phyloP scores from a whole-genome alignment of 2,113 vertebrate genomes.

The Desmodus rotundus region DNA sequence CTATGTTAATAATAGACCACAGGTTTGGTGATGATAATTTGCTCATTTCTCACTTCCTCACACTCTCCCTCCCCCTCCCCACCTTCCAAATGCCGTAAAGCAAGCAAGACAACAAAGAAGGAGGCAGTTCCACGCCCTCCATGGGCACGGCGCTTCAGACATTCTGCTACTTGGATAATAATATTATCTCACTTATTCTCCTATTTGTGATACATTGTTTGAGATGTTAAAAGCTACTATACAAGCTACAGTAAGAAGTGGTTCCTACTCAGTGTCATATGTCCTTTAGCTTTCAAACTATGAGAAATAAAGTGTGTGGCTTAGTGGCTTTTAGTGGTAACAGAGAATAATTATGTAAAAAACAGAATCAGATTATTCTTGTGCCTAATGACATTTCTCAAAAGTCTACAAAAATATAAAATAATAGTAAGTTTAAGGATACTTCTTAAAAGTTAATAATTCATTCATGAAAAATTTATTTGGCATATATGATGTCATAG shows the following conservation, averaged over 20 bases:
- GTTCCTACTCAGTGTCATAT: background rate
- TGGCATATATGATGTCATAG: background rate
- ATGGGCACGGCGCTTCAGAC: background rate
- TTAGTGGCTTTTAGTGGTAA: background rate
- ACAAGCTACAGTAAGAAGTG: background rate
- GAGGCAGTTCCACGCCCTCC: background rate
- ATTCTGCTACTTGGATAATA: background rate
- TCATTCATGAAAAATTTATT: background rate
- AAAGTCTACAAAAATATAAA: background rate
- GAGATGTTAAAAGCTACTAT: background rate
- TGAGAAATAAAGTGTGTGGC: background rate
- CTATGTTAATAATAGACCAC: background rate
- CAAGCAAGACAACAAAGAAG: background rate
- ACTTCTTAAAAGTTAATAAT: background rate
- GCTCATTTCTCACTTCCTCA: background rate
- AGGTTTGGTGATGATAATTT: background rate
- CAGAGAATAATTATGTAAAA: background rate
- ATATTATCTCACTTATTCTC: background rate
- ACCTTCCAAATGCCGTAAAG: background rate
- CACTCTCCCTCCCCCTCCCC: accelerated
- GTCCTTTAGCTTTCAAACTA: background rate
- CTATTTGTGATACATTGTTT: background rate
- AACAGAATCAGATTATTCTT: background rate
- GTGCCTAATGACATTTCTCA: background rate
- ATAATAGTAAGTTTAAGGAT: background rate